Conservation (phyloP, 2,113 vertebrate genomes). For the Dicrurus megarhynchus region DNA sequence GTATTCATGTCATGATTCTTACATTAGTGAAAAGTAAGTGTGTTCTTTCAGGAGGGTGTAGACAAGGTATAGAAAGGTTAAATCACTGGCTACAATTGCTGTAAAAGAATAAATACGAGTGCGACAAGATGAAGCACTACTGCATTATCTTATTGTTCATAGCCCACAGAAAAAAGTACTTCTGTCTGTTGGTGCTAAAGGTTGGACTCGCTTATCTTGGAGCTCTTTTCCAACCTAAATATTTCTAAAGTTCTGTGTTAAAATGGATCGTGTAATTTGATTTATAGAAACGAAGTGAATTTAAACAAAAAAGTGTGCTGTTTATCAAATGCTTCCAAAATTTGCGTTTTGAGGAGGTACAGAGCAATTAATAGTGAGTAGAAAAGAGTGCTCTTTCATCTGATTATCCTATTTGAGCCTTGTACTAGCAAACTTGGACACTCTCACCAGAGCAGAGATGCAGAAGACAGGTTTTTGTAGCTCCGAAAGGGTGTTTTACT, state of each 20-base stretch:
- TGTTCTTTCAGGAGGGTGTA: background rate
- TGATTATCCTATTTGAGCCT: background rate
- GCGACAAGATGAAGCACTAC: background rate
- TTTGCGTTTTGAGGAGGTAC: background rate
- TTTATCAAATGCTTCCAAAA: background rate
- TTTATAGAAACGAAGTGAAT: background rate
- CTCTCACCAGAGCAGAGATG: background rate
- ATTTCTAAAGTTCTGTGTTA: background rate
- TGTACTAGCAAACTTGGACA: background rate
- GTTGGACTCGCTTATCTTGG: rapidly evolving
- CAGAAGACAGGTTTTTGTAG: background rate
- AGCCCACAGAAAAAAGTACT: background rate
- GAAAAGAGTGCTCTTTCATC: background rate
- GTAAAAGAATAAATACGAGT: background rate
- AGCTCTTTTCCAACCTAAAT: background rate
- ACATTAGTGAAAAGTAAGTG: background rate
- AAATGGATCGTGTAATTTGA: background rate
- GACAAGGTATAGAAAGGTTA: background rate
- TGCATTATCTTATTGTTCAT: background rate
- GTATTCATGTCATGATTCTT: background rate
- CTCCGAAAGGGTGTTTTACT: background rate
- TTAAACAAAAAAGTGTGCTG: background rate
- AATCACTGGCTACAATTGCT: background rate
- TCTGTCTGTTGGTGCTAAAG: background rate
- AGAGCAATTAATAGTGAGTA: background rate